Conservation (phyloP, 2,113 vertebrate species). For the Chlamydotis undulata region DNA sequence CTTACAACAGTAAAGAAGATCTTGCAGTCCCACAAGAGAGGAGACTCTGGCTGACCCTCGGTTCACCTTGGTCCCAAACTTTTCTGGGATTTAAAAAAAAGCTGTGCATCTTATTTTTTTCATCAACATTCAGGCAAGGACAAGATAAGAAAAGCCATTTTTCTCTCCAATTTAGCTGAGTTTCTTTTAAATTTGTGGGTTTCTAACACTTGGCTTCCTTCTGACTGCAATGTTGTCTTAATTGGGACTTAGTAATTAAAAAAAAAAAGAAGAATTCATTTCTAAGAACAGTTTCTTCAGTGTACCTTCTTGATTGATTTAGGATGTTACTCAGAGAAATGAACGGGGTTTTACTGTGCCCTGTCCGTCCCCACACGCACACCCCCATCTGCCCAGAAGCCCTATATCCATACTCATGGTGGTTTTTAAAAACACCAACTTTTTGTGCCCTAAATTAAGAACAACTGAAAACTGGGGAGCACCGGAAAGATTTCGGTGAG, state of each 20-base stretch:
- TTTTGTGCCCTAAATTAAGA: not conserved
- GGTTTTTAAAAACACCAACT: not conserved
- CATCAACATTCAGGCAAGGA: not conserved
- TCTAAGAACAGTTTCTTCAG: not conserved
- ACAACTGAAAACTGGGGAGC: not conserved
- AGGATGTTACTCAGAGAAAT: not conserved
- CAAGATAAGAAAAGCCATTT: not conserved
- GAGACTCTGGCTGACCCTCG: not conserved
- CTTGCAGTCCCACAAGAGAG: not conserved
- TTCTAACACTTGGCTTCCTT: not conserved
- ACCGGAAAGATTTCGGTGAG: not conserved
- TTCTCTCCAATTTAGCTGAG: not conserved
- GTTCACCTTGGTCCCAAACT: not conserved
- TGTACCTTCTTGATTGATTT: not conserved
- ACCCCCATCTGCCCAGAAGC: not conserved
- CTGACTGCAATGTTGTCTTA: not conserved
- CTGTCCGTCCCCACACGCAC: not conserved
- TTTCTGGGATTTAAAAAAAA: not conserved
- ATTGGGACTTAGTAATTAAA: not conserved
- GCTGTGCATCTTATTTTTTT: not conserved
- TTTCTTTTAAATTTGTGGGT: not conserved
- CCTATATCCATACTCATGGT: fast-evolving
- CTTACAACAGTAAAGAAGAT: not conserved
- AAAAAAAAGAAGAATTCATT: not conserved
- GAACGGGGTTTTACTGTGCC: not conserved